Evolutionary conservation across 2,888 invertebrate genomes (phyloP), one percentile per base, ranked within the genome.

Genomic region (Erebia epiphron): DNA sequence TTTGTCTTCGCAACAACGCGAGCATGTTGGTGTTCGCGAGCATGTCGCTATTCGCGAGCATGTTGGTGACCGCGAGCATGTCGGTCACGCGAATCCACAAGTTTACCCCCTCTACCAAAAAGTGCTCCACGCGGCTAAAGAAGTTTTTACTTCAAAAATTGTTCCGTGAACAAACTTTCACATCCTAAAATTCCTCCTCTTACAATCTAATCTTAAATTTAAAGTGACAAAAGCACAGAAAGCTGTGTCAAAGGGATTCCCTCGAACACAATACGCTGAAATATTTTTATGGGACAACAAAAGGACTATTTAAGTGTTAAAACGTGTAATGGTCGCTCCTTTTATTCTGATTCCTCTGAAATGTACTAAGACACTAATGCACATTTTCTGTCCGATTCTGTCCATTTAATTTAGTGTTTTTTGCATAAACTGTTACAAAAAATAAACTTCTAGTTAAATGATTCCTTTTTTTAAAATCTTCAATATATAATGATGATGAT

Each of bases 261-360:
- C 18, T 21, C 13, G 49, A 62, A 62, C 46, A 61, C 43, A 61
- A 62, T 62, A 62, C 62, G 62, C 62, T 62, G 46, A 21, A 62
- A 62, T 21, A 62, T 62, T 62, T 49, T 62, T 62, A 49, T 49
- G 62, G 62, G 46, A 61, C 62, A 62, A 62, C 62, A 62, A 62
- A 62, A 46, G 62, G 46, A 9, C 46, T 46, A 62, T 62, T 49
- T 62, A 62, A 62, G 62, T 62, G 62, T 62, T 62, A 49, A 62
- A 62, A 49, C 62, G 62, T 62, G 62, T 62, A 49, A 62, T 62
- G 62, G 49, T 7, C 61, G 61, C 11, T 46, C 13, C 21, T 62
- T 62, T 46, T 26, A 57, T 13, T 21, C 49, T 9, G 18, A 49
- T 49, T 49, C 46, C 18, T 62, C 46, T 18, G 13, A 61, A 60